A percentile compares a stretch with the other conserved stretches of the same genome.
These are phyloP conservation scores for Papilio elwesi DNA, from an alignment of 2,888 invertebrate species.

Conservation along the genomic window DNA sequence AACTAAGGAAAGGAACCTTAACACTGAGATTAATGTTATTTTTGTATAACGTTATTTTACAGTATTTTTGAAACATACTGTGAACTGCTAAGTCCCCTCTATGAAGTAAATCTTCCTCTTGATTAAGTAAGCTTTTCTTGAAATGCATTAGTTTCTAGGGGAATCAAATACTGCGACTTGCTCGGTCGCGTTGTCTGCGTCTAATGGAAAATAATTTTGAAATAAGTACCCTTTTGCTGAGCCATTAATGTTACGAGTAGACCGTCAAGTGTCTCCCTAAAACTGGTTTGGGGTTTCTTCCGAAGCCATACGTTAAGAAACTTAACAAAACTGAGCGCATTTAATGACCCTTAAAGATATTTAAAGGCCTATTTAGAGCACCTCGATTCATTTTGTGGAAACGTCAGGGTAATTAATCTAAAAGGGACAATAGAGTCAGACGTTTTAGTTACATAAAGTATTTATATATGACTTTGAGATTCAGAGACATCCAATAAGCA, in stretches of 20 bases:
- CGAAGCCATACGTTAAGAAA: slow-evolving; percentile 36
- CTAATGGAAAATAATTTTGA: slow-evolving; percentile 39
- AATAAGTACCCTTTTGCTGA: slow-evolving; percentile 28
- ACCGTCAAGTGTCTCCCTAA: slow-evolving; percentile 17
- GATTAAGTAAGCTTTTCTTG: slow-evolving; percentile 64
- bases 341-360: slow-evolving; percentile 39
- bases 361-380: slow-evolving; percentile 37
- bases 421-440: slow-evolving; percentile 8
- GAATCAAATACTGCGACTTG: slow-evolving; percentile 44
- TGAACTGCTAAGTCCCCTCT: slow-evolving; percentile 46
- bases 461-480: neutral
- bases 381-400: slow-evolving; percentile 30
- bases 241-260: slow-evolving; percentile 30
- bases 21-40: too few relatives aligned
- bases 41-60: neutral
- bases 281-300: slow-evolving; percentile 31
- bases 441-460: neutral
- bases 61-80: slow-evolving; percentile 23
- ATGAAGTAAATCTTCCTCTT: slow-evolving; percentile 63
- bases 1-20: too few relatives aligned
- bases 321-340: slow-evolving; percentile 36
- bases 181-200: slow-evolving; percentile 22
- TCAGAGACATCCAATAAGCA: neutral
- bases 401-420: slow-evolving; percentile 19
- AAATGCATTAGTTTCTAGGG: slow-evolving; percentile 60